Percentiles rank a stretch among this genome's conserved stretches.
Evolutionary conservation across 2,888 invertebrate species (phyloP).

Genomic region (Tenthredo amoena): DNA sequence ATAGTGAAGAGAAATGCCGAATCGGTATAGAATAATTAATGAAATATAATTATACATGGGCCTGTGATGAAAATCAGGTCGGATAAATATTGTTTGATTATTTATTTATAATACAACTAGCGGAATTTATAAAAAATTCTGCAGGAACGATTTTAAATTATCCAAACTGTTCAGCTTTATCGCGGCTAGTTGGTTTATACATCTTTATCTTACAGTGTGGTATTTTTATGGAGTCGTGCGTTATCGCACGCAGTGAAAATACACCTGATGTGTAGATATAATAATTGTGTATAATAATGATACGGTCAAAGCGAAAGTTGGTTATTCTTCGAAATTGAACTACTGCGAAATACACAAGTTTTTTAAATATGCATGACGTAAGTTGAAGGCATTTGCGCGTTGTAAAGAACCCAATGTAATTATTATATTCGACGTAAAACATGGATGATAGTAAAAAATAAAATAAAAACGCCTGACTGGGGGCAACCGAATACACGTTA

Average conservation of each 20-base stretch:
- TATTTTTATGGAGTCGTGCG: background rate
- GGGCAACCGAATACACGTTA: background rate
- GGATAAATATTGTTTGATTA: background rate
- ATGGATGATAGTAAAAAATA: background rate
- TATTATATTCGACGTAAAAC: background rate
- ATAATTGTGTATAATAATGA: background rate
- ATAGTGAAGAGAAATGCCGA: background rate
- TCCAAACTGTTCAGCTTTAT: background rate
- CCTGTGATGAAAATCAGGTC: background rate
- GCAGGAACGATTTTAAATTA: background rate
- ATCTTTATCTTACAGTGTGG: constrained; percentile 13
- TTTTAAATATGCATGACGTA: background rate
- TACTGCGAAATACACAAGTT: background rate
- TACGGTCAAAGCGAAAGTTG: background rate
- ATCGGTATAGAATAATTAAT: background rate
- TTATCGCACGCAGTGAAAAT: background rate
- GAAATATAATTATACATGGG: background rate
- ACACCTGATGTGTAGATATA: background rate
- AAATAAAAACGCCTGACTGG: constrained; percentile 14
- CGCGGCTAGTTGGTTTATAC: background rate
- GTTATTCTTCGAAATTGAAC: constrained; percentile 4
- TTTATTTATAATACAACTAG: background rate
- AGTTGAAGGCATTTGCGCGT: background rate
- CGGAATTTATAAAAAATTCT: background rate
- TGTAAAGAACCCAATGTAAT: background rate